Percentiles rank a stretch among this genome's conserved stretches.
Conservation (phyloP, 2,797 vertebrate genomes). For the Schizopygopsis pylzovi region DNA sequence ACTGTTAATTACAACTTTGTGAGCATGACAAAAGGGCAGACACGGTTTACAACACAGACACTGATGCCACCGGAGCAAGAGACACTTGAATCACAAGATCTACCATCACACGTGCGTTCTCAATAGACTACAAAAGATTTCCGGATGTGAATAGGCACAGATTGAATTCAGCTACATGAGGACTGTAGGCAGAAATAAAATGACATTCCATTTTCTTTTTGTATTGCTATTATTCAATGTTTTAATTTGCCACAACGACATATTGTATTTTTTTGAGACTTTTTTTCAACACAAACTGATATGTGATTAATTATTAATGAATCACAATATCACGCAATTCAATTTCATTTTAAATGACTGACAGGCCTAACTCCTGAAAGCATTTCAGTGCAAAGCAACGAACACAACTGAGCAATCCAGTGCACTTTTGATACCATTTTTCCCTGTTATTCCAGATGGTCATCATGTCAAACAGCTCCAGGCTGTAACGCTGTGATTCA, state of each 20-base stretch:
- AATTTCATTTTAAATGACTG: background rate
- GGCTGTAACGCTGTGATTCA: slow-evolving; percentile 41
- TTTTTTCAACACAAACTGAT: background rate
- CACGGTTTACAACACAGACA: background rate
- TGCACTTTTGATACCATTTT: slow-evolving; percentile 12
- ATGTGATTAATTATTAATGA: background rate
- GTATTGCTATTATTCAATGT: background rate
- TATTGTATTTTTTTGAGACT: background rate
- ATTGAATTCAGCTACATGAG: background rate
- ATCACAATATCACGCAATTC: background rate
- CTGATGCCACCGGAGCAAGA: slow-evolving; percentile 30
- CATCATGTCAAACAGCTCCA: slow-evolving; percentile 36
- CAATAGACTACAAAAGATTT: slow-evolving; percentile 5
- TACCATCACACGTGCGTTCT: background rate
- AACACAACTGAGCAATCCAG: slow-evolving; percentile 25
- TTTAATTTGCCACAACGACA: background rate
- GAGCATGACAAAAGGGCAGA: slow-evolving; percentile 35
- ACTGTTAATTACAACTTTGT: slow-evolving; percentile 61
- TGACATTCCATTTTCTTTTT: background rate
- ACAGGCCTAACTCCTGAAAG: background rate
- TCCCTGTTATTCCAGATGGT: slow-evolving; percentile 42
- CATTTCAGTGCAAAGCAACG: background rate
- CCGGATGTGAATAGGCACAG: background rate
- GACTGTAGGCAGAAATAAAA: background rate
- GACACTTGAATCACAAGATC: background rate